Percentiles rank a stretch among this genome's conserved stretches.
Evolutionary conservation across 2,797 vertebrate species (phyloP).

Genomic region (Pelochelys cantorii): DNA sequence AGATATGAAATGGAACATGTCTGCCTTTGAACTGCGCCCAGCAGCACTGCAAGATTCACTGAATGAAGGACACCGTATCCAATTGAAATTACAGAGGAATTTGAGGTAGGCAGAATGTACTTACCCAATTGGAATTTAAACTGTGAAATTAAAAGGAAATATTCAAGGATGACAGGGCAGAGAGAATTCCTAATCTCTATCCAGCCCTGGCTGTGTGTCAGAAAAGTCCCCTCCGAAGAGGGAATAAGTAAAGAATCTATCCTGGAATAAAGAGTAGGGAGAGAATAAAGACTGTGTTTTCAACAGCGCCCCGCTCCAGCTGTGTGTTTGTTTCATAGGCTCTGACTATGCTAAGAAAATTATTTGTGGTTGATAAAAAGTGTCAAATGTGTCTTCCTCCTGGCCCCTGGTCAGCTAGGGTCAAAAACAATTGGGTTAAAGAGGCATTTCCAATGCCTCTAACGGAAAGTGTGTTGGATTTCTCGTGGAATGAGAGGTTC

Average conservation of each 20-base stretch:
- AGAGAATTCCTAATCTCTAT: slow-evolving; percentile 69
- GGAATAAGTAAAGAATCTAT: slow-evolving; percentile 72
- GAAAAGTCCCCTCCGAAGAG: slow-evolving; percentile 68
- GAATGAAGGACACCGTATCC: slow-evolving; percentile 78
- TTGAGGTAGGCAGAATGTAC: slow-evolving; percentile 78
- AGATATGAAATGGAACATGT: slow-evolving; percentile 75
- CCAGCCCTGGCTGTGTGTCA: slow-evolving; percentile 66
- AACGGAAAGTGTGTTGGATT: not conserved
- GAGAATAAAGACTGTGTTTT: slow-evolving; percentile 76
- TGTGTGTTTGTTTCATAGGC: slow-evolving; percentile 72
- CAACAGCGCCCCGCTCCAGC: slow-evolving; percentile 74
- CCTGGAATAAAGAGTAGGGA: slow-evolving; percentile 69
- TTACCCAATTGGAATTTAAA: slow-evolving; percentile 81
- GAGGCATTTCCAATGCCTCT: slow-evolving; percentile 50
- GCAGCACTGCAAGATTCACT: slow-evolving; percentile 69
- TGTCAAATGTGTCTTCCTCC: slow-evolving; percentile 56
- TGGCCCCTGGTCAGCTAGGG: slow-evolving; percentile 58
- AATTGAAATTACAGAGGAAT: slow-evolving; percentile 82
- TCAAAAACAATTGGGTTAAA: slow-evolving; percentile 60
- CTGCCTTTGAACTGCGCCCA: slow-evolving; percentile 71
- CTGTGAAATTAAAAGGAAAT: slow-evolving; percentile 78
- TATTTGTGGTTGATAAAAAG: slow-evolving; percentile 58
- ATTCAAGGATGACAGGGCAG: slow-evolving; percentile 75
- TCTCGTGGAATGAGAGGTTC: not conserved
- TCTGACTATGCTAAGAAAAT: slow-evolving; percentile 60